Evolutionary conservation across 2,113 vertebrate genomes (phyloP).

Genomic region (Colinus virginianus): DNA sequence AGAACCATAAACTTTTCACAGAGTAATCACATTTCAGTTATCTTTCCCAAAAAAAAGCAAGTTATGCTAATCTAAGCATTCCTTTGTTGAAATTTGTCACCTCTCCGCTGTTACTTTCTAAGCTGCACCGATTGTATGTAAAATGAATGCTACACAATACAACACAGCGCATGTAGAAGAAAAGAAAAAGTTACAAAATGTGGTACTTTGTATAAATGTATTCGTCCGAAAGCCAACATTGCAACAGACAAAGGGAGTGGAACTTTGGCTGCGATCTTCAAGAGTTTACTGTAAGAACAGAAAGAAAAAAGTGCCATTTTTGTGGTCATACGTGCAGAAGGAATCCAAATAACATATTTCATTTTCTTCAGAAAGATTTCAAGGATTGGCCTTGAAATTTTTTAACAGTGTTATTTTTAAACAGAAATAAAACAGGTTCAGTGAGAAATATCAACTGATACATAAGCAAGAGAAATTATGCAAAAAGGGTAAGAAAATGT

Average conservation of each 20-base stretch:
- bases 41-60: constrained; percentile 10
- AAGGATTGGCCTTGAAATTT: neutral
- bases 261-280: constrained; percentile 81
- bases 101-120: neutral
- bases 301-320: constrained; percentile 14
- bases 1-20: constrained; percentile 8
- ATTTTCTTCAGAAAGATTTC: neutral
- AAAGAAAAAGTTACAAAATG: constrained; percentile 86
- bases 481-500: neutral
- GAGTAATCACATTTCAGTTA: constrained; percentile 43
- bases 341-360: neutral
- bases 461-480: neutral
- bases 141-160: constrained; percentile 76
- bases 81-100: neutral
- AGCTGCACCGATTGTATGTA: neutral
- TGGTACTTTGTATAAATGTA: constrained; percentile 90
- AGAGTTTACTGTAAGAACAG: constrained; percentile 84
- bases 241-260: constrained; percentile 86
- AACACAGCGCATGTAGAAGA: constrained; percentile 84
- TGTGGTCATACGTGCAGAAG: neutral
- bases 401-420: neutral
- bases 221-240: constrained; percentile 87
- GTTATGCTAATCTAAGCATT: neutral
- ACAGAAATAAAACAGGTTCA: neutral
- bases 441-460: neutral